Base-by-base conservation (phyloP, 2,888 invertebrate species). In the Drosophila subsilvestris region DNA sequence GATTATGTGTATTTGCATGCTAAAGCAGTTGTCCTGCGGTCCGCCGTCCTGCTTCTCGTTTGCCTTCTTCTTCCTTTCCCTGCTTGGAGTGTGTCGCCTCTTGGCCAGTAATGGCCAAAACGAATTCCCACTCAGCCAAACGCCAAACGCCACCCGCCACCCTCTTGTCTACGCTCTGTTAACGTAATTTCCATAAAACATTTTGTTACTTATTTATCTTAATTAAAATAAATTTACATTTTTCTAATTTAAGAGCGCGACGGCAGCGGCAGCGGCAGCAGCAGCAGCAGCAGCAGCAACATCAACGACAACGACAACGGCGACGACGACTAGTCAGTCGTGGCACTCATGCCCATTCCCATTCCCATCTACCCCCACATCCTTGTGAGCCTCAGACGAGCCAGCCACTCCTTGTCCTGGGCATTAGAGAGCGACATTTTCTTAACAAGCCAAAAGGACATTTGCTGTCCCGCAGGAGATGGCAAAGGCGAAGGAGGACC, bases 221-320 rank as follows among this genome's bases (percentile, higher is more conserved):
- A 90, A 90, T 90, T 90, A 90, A 90, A 90, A 90, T 90, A 90
- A 90, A 90, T 90, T 90, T 90, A 90, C 90, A 90, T 90, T 90
- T 90, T 90, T 90, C 90, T 90, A 90, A 90, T 90, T 90, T 90
- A 87, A 87, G 84, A 89, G 87, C 84, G 88, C 81, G 78, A 77
- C 78, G 79, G 70, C 73, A 74, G 66, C 66, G 76, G 25, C 25
- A 4, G 6, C 22, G 4, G 22, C 22, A 22, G 70, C 72, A 74
- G 63, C 66, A 76, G 70, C 73, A 74, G 63, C 66, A 78, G 65
- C 73, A 74, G 63, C 66, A 76, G 22, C 48, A 29, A 29, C 73
- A 63, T 37, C 75, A 65, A 42, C 59, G 58, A 54, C 60, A 71
- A 25, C 57, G 57, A 57, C 53, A 1, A 45, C 66, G 72, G 22